Evolutionary conservation across 2,113 vertebrate genomes (phyloP).

Genomic region (Tichodroma muraria): DNA sequence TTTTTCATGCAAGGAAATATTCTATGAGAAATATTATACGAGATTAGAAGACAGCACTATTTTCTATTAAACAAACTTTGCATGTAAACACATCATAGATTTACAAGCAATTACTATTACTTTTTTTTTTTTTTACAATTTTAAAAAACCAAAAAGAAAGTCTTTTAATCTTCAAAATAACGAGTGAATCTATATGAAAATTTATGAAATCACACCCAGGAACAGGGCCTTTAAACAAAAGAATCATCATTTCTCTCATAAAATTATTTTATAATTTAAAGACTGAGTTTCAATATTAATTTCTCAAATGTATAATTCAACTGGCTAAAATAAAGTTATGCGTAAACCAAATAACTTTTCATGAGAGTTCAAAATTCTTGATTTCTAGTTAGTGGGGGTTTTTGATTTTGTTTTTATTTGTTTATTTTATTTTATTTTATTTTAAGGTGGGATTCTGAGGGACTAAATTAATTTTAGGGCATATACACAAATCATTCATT

Average conservation of each 20-base stretch:
- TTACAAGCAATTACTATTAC: neutral
- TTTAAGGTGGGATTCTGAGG: neutral
- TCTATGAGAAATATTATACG: neutral
- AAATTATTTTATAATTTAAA: neutral
- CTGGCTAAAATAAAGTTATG: neutral
- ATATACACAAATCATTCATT: neutral
- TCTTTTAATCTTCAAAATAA: neutral
- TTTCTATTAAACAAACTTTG: neutral
- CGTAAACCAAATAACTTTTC: neutral
- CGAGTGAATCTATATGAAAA: neutral
- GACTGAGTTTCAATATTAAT: neutral
- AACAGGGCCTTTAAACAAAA: neutral
- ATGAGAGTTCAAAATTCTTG: neutral
- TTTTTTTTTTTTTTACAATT: neutral
- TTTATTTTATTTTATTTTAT: neutral
- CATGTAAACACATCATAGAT: neutral
- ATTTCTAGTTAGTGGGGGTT: neutral
- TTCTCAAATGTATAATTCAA: neutral
- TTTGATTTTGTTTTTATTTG: neutral
- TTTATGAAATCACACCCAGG: neutral
- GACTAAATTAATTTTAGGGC: neutral
- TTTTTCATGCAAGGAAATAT: neutral
- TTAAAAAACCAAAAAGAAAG: neutral
- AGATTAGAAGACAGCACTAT: neutral
- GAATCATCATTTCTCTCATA: neutral